Conservation (phyloP, 2,113 vertebrate species). For the Serilophus lunatus region DNA sequence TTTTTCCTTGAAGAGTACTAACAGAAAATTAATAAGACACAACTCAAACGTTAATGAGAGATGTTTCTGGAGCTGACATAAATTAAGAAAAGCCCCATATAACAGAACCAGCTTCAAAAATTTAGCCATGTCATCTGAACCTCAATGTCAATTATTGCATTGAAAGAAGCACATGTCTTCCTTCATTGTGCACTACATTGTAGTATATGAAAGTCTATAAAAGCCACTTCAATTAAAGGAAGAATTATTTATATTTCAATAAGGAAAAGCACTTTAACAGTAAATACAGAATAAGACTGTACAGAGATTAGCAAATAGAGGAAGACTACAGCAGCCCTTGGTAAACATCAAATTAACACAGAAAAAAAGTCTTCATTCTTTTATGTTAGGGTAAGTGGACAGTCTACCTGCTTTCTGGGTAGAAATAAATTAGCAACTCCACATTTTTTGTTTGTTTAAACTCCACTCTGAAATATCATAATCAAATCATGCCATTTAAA, state of each 20-base stretch:
- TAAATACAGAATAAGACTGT: background rate
- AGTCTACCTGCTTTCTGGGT: background rate
- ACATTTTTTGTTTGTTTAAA: background rate
- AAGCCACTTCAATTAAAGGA: background rate
- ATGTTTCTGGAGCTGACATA: background rate
- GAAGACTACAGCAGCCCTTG: background rate
- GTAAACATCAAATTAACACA: background rate
- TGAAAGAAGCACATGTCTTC: background rate
- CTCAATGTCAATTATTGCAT: background rate
- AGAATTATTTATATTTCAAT: background rate
- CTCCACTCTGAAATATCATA: background rate
- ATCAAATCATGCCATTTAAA: background rate
- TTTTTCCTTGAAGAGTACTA: background rate
- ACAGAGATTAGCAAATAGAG: background rate
- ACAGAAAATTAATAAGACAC: background rate
- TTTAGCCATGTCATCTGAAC: background rate
- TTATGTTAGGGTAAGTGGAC: background rate
- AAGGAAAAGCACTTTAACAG: background rate
- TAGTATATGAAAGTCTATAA: background rate
- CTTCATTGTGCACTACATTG: background rate
- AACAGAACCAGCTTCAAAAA: background rate
- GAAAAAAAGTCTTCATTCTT: background rate
- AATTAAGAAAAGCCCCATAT: background rate
- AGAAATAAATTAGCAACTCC: background rate
- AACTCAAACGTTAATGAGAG: background rate